Evolutionary conservation across 2,113 vertebrate species (phyloP), one percentile per base, ranked within the genome.

Genomic region (Scomber scombrus): DNA sequence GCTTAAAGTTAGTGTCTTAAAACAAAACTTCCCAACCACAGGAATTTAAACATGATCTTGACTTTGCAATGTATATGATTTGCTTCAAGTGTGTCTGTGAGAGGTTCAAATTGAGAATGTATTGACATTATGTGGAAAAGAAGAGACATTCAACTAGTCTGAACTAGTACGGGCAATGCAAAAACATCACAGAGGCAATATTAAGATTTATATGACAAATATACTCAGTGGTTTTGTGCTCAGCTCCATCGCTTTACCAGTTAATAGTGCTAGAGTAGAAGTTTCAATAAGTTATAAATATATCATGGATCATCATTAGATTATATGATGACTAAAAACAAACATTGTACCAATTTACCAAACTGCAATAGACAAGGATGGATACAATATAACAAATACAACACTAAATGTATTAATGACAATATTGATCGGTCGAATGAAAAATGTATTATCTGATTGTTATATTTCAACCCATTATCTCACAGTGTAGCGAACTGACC

Each of bases 401-500:
- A n/a, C n/a, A n/a, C n/a, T n/a, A n/a, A n/a, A n/a, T n/a, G n/a
- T n/a, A n/a, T n/a, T n/a, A n/a, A n/a, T n/a, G n/a, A n/a, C n/a
- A n/a, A n/a, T n/a, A n/a, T n/a, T n/a, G n/a, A n/a, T n/a, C n/a
- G n/a, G n/a, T n/a, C n/a, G n/a, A n/a, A n/a, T n/a, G n/a, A n/a
- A n/a, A 26, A 26, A 26, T 40, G 62, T 21, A 47, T 58, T 46
- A 40, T 54, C 15, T 3, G 15, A 45, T 16, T 29, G 14, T 46
- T 68, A 15, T 46, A 26, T 49, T n/a, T 3, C 50, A 61, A 62
- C 34, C 2, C 13, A 26, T 18, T 52, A 19, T 12, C 11, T 16
- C 3, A 10, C 31, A 21, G 68, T 47, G 26, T 1, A 12, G 9
- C 19, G 7, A 26, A 69, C 85, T 3, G 69, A 94, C 93, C 93